Conservation (phyloP, 1,140 invertebrate genomes). For the Onthophagus taurus region DNA sequence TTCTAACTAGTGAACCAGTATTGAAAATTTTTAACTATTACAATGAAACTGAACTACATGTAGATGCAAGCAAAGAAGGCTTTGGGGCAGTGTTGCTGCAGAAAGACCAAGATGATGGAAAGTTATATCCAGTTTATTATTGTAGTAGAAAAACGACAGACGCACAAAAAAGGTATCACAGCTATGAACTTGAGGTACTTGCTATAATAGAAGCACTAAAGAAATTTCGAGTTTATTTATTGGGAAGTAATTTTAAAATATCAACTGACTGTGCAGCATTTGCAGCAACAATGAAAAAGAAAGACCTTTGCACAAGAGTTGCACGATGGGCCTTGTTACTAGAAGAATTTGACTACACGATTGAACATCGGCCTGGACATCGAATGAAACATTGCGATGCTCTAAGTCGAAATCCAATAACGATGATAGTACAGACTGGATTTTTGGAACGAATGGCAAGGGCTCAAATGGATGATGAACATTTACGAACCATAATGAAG, state of each 20-base stretch:
- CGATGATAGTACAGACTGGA: constrained; percentile 15
- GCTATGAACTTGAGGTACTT: constrained; percentile 41
- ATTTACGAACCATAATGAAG: background rate
- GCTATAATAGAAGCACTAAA: constrained; percentile 40
- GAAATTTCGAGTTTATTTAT: constrained; percentile 40
- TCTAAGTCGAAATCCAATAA: constrained; percentile 22
- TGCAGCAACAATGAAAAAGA: constrained; percentile 4
- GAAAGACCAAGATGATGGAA: constrained; percentile 19
- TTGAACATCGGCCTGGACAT: constrained; percentile 19
- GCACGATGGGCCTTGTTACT: constrained; percentile 22
- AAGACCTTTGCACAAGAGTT: constrained; percentile 14
- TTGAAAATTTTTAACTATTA: constrained; percentile 16
- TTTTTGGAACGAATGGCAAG: background rate
- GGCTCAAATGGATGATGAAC: background rate
- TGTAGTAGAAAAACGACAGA: constrained; percentile 26
- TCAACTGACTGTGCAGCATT: constrained; percentile 28
- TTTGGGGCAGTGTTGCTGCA: constrained; percentile 30
- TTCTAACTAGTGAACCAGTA: constrained; percentile 7
- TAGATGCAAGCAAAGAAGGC: constrained; percentile 7
- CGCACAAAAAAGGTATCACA: constrained; percentile 23
- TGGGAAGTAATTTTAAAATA: constrained; percentile 38
- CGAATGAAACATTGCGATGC: constrained; percentile 23
- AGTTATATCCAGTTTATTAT: constrained; percentile 27
- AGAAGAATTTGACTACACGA: constrained; percentile 18
- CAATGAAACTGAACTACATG: constrained; percentile 19